Base-by-base conservation (phyloP, 2,888 invertebrate species). In the Oscheius onirici region DNA sequence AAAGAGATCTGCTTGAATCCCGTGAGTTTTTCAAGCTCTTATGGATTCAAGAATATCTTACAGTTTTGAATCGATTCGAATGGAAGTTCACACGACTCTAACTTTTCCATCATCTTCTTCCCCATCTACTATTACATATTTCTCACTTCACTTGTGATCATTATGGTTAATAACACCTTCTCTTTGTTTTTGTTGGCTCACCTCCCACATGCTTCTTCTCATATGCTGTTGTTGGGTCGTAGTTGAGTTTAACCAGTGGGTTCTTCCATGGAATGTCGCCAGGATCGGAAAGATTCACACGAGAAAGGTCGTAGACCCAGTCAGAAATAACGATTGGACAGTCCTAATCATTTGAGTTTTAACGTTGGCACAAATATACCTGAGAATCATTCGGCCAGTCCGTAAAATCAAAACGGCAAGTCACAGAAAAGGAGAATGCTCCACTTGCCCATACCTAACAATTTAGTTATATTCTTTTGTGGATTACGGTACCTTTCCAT, bases 251-350 rank as follows among this genome's bases (percentile, higher is more conserved):
- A 40, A 86, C 69, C n/a, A 75, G 61, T 34, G 86, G 84, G 28
- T 82, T 76, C 28, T 74, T 73, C 24, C 77, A 80, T 11, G 70
- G 73, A 1, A 66, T 44, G 13, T 77, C 57, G 1, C 61, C 69
- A 0, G 82, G 78, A 58, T 86, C 83, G n/a, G 81, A 80, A 24
- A 86, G 69, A 57, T 86, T 87, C 17, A 86, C 86, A n/a, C 79
- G 75, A 10, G 81, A 78, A 13, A 84, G 68, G 61, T 85, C 85
- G 68, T 87, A 86, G 17, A 87, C 81, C 86, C 86, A 86, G 65
- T 86, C 86, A 13, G 86, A 82, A 22, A 86, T 77, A 15, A 87
- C 85, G 43, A 86, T 84, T 15, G 86, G 86, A 57, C 86, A 86
- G 5, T 72, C 68, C 82, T 86, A 66, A 10, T 28, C 8, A 51